These are phyloP conservation scores for Xestia ashworthii DNA, from an alignment of 2,888 invertebrate species.

Conservation along the genomic window DNA sequence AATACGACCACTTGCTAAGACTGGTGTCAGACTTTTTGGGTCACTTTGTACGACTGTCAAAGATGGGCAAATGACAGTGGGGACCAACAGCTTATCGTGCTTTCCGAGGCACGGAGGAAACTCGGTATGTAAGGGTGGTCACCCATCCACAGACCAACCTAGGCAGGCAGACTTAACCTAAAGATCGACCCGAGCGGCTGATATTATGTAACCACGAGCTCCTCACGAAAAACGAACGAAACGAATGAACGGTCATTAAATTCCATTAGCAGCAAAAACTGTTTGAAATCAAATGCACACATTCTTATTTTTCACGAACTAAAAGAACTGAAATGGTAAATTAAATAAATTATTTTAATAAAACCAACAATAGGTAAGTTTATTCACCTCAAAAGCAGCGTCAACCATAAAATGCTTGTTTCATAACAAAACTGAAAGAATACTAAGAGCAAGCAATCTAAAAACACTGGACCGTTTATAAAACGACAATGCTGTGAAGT, in stretches of 20 bases:
- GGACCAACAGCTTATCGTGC: no score
- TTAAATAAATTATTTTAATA: not conserved
- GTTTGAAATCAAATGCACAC: not conserved
- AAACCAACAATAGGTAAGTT: not conserved
- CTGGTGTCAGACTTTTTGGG: no score
- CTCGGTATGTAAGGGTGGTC: no score
- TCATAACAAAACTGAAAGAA: conserved; percentile 21
- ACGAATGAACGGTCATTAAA: not conserved
- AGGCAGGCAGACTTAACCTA: no score
- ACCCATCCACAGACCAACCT: no score
- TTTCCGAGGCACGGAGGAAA: no score
- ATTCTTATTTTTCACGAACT: not conserved
- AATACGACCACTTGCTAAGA: no score
- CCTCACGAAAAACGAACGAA: no score
- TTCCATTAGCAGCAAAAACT: not conserved
- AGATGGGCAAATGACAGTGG: no score
- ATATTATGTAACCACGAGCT: no score
- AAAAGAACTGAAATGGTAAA: not conserved
- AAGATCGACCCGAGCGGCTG: no score
- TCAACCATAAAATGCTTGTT: conserved; percentile 25
- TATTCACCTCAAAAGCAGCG: not conserved
- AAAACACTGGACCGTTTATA: conserved; percentile 48
- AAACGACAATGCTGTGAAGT: conserved; percentile 51
- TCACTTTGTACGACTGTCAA: no score
- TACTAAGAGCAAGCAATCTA: conserved; percentile 43